phyloP scores from a whole-genome alignment of 2,888 invertebrate species.

The Chrysodeixis includens region DNA sequence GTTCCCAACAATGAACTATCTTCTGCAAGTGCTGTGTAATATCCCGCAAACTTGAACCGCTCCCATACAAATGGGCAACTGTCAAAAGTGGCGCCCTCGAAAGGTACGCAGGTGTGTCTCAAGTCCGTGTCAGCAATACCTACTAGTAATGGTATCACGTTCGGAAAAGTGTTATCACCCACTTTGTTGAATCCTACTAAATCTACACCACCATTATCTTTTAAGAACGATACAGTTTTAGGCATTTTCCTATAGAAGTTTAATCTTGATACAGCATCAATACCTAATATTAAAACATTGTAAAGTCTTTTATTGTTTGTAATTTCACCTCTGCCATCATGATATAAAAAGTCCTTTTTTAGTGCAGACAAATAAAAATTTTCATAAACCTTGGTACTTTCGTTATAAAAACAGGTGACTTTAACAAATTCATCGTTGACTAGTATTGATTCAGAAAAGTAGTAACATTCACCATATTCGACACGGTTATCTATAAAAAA shows the following conservation, averaged over 20 bases:
- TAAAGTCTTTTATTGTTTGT: constrained; percentile 62
- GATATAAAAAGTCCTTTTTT: constrained; percentile 69
- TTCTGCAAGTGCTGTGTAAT: constrained; percentile 94
- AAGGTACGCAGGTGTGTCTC: constrained; percentile 90
- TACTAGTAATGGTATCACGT: constrained; percentile 93
- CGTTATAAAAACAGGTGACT: constrained; percentile 89
- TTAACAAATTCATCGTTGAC: constrained; percentile 91
- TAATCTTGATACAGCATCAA: constrained; percentile 95
- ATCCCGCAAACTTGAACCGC: constrained; percentile 92
- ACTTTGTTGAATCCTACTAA: constrained; percentile 97
- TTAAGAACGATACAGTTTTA: constrained; percentile 90
- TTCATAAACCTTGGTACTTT: constrained; percentile 86
- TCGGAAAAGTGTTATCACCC: constrained; percentile 97
- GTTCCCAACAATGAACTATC: constrained; percentile 94
- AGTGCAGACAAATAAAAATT: constrained; percentile 92
- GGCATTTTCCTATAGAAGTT: constrained; percentile 96
- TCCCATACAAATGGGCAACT: constrained; percentile 96
- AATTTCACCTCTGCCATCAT: constrained; percentile 59
- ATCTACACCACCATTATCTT: constrained; percentile 91
- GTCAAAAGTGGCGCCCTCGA: constrained; percentile 91
- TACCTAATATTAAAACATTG: constrained; percentile 94
- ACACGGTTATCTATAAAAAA: constrained; percentile 82
- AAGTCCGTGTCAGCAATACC: constrained; percentile 92
- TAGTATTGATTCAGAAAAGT: constrained; percentile 80
- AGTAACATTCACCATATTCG: constrained; percentile 82